Percentiles rank a stretch among this genome's conserved stretches.
Conservation (phyloP, 2,113 vertebrate genomes). For the Rhegmatorhina hoffmannsi region DNA sequence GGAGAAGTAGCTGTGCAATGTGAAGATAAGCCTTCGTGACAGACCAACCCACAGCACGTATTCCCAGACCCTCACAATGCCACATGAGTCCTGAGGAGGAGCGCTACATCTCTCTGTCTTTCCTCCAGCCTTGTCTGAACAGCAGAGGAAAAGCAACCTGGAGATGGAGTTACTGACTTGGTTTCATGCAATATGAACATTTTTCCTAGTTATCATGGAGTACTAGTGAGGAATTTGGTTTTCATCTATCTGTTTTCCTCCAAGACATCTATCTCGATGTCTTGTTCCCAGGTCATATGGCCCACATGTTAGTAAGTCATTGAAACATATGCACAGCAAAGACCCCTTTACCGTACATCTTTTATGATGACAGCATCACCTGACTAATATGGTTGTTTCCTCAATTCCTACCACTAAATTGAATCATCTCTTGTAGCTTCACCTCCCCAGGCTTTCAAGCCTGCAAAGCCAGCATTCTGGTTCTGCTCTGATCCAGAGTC, state of each 20-base stretch:
- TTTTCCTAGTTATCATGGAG: not conserved
- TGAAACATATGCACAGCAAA: not conserved
- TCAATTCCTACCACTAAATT: not conserved
- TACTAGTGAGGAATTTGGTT: not conserved
- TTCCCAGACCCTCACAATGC: not conserved
- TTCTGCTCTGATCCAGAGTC: not conserved
- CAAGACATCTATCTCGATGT: not conserved
- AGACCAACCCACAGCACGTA: not conserved
- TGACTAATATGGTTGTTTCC: not conserved
- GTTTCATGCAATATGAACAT: not conserved
- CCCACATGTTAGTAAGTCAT: not conserved
- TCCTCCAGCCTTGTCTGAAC: not conserved
- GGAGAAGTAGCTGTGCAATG: not conserved
- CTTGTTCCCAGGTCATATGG: not conserved
- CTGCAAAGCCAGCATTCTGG: not conserved
- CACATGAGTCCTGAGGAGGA: not conserved
- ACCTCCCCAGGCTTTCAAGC: not conserved
- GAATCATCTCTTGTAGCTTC: not conserved
- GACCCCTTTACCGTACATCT: not conserved
- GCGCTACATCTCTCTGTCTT: not conserved
- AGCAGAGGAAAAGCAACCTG: not conserved
- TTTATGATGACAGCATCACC: not conserved
- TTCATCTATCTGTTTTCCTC: not conserved
- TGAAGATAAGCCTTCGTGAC: not conserved
- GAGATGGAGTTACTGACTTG: not conserved